Percentiles rank a stretch among this genome's conserved stretches.
phyloP scores from a whole-genome alignment of 2,888 invertebrate genomes.

The Orthonychiurus folsomi region DNA sequence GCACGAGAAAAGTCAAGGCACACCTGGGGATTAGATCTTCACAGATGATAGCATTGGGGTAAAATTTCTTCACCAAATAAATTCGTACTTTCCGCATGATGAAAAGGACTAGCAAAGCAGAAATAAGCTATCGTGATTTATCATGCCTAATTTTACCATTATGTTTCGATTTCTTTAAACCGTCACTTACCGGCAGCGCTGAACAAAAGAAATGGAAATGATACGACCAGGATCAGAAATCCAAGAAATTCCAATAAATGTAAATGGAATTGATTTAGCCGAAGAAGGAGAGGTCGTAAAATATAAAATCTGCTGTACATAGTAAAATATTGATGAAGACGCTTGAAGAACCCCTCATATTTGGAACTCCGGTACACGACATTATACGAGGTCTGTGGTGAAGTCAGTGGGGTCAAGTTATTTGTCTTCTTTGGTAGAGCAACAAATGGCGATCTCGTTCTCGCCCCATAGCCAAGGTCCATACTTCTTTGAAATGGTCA shows the following conservation, averaged over 20 bases:
- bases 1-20: too few species aligned
- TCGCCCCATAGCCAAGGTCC: too few species aligned
- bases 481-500: too few species aligned
- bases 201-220: conserved; percentile 9
- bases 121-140: neutral
- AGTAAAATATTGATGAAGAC: conserved; percentile 6
- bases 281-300: conserved; percentile 8
- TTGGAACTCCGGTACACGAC: conserved; percentile 18
- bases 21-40: conserved; percentile 12
- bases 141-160: neutral
- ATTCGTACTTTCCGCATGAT: conserved; percentile 6
- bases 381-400: too few species aligned
- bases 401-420: too few species aligned
- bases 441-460: too few species aligned
- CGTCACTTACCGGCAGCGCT: conserved; percentile 8
- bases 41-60: conserved; percentile 15
- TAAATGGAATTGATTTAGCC: conserved; percentile 10
- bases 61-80: conserved; percentile 10
- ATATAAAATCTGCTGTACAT: conserved; percentile 12
- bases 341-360: conserved; percentile 10
- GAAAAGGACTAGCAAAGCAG: conserved; percentile 9
- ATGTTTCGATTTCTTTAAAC: neutral
- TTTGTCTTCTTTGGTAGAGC: too few species aligned
- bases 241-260: conserved; percentile 16
- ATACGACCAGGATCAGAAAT: conserved; percentile 8